These are phyloP conservation scores for Cyrtorhinus lividipennis DNA, from an alignment of 1,140 invertebrate species.

Conservation along the genomic window DNA sequence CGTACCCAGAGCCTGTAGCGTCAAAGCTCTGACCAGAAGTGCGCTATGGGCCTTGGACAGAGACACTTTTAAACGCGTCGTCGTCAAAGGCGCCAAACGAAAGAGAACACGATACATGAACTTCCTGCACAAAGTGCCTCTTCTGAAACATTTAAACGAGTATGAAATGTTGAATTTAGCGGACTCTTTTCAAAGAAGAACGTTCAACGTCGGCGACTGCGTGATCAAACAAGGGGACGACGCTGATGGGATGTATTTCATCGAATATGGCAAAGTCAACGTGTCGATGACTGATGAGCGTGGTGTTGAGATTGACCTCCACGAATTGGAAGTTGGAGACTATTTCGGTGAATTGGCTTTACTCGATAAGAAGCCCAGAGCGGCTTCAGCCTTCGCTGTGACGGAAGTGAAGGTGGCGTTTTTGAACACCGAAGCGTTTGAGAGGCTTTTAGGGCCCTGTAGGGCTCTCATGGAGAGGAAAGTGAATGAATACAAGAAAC, in stretches of 20 bases:
- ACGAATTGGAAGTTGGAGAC: constrained; percentile 51
- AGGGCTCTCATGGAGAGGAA: constrained; percentile 98
- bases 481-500: constrained; percentile 91
- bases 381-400: constrained; percentile 77
- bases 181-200: constrained; percentile 73
- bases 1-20: constrained; percentile 84
- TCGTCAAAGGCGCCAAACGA: constrained; percentile 88
- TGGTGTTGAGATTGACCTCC: constrained; percentile 50
- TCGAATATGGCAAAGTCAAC: constrained; percentile 74
- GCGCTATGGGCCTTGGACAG: constrained; percentile 93
- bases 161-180: constrained; percentile 94
- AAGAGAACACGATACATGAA: constrained; percentile 93
- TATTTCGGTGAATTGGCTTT: constrained; percentile 93
- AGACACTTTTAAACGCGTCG: constrained; percentile 83
- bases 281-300: constrained; percentile 60
- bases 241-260: constrained; percentile 96
- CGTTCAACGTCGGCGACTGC: constrained; percentile 53
- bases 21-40: constrained; percentile 64
- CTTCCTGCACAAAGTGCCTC: constrained; percentile 81
- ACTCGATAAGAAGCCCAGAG: constrained; percentile 87
- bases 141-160: constrained; percentile 33
- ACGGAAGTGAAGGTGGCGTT: constrained; percentile 74
- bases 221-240: constrained; percentile 87
- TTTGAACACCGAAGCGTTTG: constrained; percentile 92
- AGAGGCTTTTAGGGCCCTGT: constrained; percentile 88